Evolutionary conservation across 2,888 invertebrate genomes (phyloP).

Genomic region (Parapristionchus giblindavisi): DNA sequence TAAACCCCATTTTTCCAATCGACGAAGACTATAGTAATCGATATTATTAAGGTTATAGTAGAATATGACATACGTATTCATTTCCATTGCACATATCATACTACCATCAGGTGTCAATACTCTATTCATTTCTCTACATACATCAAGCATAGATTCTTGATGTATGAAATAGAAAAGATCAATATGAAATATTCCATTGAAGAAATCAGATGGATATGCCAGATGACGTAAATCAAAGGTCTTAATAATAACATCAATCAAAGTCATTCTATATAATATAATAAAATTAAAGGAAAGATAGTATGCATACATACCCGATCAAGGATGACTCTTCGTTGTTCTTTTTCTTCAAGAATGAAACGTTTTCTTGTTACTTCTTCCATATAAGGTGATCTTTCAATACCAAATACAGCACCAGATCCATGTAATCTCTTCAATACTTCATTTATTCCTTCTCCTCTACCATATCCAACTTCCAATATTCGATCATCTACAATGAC

Average conservation of each 20-base stretch:
- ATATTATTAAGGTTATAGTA: neutral
- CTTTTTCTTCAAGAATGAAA: constrained; percentile 57
- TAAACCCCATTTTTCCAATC: constrained; percentile 46
- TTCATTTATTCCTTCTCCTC: constrained; percentile 49
- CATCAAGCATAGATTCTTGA: constrained; percentile 49
- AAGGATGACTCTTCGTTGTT: constrained; percentile 52
- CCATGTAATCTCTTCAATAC: constrained; percentile 30
- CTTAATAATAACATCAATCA: constrained; percentile 39
- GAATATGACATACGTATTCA: neutral
- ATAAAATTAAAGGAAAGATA: neutral
- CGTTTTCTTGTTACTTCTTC: constrained; percentile 48
- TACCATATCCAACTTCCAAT: constrained; percentile 55
- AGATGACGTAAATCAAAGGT: constrained; percentile 53
- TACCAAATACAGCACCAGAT: constrained; percentile 51
- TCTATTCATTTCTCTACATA: constrained; percentile 57
- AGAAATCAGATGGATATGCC: constrained; percentile 64
- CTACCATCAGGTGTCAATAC: constrained; percentile 57
- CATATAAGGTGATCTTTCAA: constrained; percentile 65
- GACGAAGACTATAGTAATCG: constrained; percentile 11
- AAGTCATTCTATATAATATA: neutral
- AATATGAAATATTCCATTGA: constrained; percentile 62
- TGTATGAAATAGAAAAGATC: constrained; percentile 66
- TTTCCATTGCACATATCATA: constrained; percentile 47
- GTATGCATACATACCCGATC: constrained; percentile 49
- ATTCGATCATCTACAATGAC: constrained; percentile 49